Percentiles rank a stretch among this genome's conserved stretches.
These are phyloP conservation scores for Craterocephalus amniculus DNA, from an alignment of 2,797 vertebrate genomes.

Conservation along the genomic window DNA sequence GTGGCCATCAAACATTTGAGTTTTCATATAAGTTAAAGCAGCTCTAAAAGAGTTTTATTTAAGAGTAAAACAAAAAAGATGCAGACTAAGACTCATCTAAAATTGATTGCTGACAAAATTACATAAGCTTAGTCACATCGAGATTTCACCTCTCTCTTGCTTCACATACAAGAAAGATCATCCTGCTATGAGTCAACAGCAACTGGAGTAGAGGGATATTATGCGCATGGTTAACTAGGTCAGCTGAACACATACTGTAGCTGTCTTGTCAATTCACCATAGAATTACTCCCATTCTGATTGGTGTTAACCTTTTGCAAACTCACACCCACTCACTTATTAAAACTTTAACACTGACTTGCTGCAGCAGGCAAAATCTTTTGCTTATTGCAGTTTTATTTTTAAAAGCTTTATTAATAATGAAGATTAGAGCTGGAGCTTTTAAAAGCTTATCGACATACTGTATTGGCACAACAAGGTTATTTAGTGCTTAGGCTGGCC, in stretches of 20 bases:
- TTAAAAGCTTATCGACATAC: conserved; percentile 58
- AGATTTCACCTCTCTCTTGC: conserved; percentile 45
- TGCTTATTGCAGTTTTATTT: conserved; percentile 46
- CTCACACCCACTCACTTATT: conserved; percentile 41
- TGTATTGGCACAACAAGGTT: conserved; percentile 67
- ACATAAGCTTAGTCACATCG: conserved; percentile 50
- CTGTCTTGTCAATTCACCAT: conserved; percentile 53
- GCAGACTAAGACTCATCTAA: conserved; percentile 8
- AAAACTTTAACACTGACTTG: conserved; percentile 51
- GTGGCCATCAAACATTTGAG: too few relatives aligned
- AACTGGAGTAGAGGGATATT: conserved; percentile 60
- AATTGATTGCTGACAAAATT: conserved; percentile 43
- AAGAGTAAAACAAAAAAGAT: neutral
- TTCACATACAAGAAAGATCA: conserved; percentile 47
- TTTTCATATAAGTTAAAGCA: too few relatives aligned
- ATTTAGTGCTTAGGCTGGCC: conserved; percentile 50
- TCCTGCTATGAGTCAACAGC: conserved; percentile 65
- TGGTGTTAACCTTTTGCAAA: conserved; percentile 56
- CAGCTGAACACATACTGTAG: conserved; percentile 60
- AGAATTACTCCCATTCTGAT: conserved; percentile 57
- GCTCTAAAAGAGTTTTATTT: neutral
- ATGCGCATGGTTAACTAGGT: conserved; percentile 67
- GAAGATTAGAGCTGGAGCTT: conserved; percentile 58
- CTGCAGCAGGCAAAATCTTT: conserved; percentile 36
- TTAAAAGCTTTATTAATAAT: conserved; percentile 45